These are phyloP conservation scores for Rachycentron canadum DNA, from an alignment of 2,797 vertebrate genomes.

Conservation along the genomic window DNA sequence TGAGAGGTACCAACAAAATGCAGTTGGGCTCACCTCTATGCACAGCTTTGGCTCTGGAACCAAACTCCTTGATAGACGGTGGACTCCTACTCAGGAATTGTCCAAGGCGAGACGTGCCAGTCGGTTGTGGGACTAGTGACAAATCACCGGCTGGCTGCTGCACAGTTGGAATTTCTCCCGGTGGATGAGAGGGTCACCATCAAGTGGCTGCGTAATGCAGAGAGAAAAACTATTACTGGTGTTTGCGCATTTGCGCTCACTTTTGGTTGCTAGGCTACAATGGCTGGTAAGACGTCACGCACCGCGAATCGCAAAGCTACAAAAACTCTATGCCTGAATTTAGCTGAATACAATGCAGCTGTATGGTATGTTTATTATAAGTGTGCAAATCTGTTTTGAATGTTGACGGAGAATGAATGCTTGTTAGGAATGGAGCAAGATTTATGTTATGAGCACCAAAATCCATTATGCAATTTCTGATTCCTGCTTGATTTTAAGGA, in stretches of 20 bases:
- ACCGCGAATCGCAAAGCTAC: neutral
- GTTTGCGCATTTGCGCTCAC: slow-evolving; percentile 22
- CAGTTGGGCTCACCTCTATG: slow-evolving; percentile 47
- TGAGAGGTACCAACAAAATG: slow-evolving; percentile 49
- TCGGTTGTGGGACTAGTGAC: slow-evolving; percentile 40
- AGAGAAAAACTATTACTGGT: slow-evolving; percentile 44
- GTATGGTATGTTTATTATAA: neutral
- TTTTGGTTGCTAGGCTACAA: slow-evolving; percentile 22
- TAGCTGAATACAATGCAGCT: neutral
- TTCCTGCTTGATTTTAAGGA: neutral
- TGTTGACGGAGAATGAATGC: neutral
- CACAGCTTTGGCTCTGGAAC: slow-evolving; percentile 41
- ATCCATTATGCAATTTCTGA: neutral
- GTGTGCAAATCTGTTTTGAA: neutral
- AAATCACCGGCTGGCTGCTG: slow-evolving; percentile 53
- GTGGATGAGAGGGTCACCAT: slow-evolving; percentile 47
- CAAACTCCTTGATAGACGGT: slow-evolving; percentile 42
- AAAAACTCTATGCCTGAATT: neutral
- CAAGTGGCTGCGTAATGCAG: slow-evolving; percentile 43
- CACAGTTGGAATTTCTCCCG: slow-evolving; percentile 55
- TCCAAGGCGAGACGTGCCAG: slow-evolving; percentile 45
- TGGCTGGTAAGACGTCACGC: neutral
- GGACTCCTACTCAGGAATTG: slow-evolving; percentile 42
- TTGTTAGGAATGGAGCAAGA: neutral
- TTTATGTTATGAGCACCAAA: slow-evolving; percentile 4